Percentiles rank a stretch among this genome's conserved stretches.
Evolutionary conservation across 2,113 vertebrate species (phyloP).

Genomic region (Chaetops frenatus): DNA sequence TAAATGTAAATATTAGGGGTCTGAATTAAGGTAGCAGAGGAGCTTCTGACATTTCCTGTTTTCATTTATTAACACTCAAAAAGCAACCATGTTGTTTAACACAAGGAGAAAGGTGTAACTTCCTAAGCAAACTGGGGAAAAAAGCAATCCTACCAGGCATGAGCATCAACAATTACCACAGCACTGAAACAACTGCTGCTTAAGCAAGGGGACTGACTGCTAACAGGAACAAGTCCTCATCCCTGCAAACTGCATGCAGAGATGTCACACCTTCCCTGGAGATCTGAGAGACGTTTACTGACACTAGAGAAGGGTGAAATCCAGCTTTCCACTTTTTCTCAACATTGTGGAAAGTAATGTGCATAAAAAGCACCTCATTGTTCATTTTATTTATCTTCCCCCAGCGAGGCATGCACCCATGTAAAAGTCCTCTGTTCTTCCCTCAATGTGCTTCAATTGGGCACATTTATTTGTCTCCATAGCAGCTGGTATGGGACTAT

Average conservation of each 20-base stretch:
- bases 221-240: not conserved
- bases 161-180: not conserved
- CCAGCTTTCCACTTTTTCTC: not conserved
- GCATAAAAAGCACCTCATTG: rapidly evolving
- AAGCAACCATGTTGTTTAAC: not conserved
- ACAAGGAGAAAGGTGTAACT: not conserved
- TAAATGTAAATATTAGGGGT: not conserved
- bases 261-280: not conserved
- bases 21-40: not conserved
- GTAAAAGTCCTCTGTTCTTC: not conserved
- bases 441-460: not conserved
- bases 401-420: rapidly evolving
- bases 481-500: not conserved
- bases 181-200: not conserved
- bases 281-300: not conserved
- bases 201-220: not conserved
- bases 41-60: not conserved
- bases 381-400: not conserved
- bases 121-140: not conserved
- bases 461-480: not conserved
- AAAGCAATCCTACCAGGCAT: not conserved
- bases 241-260: not conserved
- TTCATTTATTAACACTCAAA: not conserved
- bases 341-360: not conserved
- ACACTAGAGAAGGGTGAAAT: not conserved